These are phyloP conservation scores for Danionella dracula DNA, from an alignment of 2,797 vertebrate genomes.

Conservation along the genomic window DNA sequence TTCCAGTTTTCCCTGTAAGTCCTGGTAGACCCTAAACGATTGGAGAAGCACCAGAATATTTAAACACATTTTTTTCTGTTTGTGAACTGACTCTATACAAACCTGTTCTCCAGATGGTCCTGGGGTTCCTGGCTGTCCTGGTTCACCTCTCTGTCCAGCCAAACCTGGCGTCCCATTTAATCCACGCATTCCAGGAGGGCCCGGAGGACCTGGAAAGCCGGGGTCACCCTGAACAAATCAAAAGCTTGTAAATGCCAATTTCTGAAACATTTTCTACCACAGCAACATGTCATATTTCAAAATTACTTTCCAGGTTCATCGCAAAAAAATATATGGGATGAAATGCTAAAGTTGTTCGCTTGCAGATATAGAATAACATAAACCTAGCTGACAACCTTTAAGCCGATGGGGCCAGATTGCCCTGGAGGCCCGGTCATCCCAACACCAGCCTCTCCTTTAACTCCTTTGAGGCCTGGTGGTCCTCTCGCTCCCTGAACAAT, in stretches of 20 bases:
- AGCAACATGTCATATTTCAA: no score
- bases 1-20: slow-evolving; percentile 80
- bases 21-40: slow-evolving; percentile 79
- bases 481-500: slow-evolving; percentile 79
- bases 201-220: slow-evolving; percentile 79
- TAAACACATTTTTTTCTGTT: neutral
- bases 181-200: slow-evolving; percentile 77
- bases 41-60: neutral
- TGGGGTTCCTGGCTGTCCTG: slow-evolving; percentile 73
- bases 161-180: slow-evolving; percentile 72
- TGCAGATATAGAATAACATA: no score
- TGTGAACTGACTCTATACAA: slow-evolving; percentile 39
- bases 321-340: no score
- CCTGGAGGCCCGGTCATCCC: slow-evolving; percentile 79
- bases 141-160: slow-evolving; percentile 82
- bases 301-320: no score
- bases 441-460: slow-evolving; percentile 82
- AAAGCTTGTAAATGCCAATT: neutral
- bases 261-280: no score
- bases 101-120: slow-evolving; percentile 84
- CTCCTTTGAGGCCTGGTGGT: slow-evolving; percentile 79
- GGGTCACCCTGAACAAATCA: slow-evolving; percentile 74
- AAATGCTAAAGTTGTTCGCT: no score
- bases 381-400: slow-evolving; percentile 72
- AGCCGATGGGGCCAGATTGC: slow-evolving; percentile 76